Percentiles rank a stretch among this genome's conserved stretches.
Evolutionary conservation across 2,797 vertebrate species (phyloP).

Genomic region (Enteromius thamalakanensis): DNA sequence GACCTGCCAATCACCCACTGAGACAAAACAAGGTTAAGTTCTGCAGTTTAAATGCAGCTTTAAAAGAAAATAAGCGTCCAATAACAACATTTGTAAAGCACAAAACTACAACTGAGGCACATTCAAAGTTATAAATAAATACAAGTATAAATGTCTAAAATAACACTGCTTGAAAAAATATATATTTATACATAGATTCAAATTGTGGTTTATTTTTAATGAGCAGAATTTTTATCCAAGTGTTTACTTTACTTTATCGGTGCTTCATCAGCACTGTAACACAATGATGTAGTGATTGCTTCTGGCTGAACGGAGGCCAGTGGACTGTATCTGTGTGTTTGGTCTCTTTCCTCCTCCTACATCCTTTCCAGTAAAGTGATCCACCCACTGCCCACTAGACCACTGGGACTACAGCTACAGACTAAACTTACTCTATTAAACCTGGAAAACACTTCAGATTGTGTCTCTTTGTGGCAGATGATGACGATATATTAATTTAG

Average conservation of each 20-base stretch:
- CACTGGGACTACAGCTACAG: constrained; percentile 17
- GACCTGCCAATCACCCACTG: not conserved
- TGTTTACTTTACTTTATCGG: not conserved
- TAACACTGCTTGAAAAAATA: not conserved
- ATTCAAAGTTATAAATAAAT: not conserved
- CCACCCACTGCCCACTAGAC: constrained; percentile 18
- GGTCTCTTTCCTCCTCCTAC: constrained; percentile 23
- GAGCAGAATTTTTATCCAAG: not conserved
- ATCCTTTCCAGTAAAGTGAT: constrained; percentile 23
- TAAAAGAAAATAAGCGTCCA: not conserved
- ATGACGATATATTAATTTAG: constrained; percentile 4
- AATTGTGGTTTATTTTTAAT: not conserved
- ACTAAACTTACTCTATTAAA: constrained; percentile 15
- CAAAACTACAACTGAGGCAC: not conserved
- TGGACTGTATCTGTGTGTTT: constrained; percentile 33
- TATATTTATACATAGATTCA: not conserved
- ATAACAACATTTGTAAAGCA: not conserved
- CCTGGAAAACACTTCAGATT: constrained; percentile 17
- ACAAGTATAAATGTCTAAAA: not conserved
- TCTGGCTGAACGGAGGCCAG: not conserved
- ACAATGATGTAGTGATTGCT: constrained; percentile 2
- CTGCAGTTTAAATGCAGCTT: not conserved
- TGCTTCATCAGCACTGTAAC: not conserved
- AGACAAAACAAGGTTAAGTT: not conserved
- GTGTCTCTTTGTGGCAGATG: not conserved